Conservation (phyloP, 2,888 invertebrate species). For the Cistogaster globosa region DNA sequence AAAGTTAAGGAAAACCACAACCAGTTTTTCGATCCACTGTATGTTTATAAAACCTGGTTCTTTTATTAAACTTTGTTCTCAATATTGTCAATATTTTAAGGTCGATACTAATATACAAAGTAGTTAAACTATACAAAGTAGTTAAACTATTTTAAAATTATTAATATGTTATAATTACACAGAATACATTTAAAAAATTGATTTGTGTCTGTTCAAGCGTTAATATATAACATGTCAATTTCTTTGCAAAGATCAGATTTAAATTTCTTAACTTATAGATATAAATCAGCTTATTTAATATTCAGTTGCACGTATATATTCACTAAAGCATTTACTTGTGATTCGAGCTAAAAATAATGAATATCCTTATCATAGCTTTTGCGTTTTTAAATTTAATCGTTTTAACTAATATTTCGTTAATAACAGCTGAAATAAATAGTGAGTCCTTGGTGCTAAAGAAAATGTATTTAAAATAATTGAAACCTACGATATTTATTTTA, state of each 20-base stretch:
- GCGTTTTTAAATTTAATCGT: conserved; percentile 10
- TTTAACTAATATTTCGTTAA: not conserved
- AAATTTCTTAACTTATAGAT: conserved; percentile 12
- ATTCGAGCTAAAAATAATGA: conserved; percentile 4
- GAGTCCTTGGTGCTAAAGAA: conserved; percentile 7
- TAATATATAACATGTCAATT: conserved; percentile 40
- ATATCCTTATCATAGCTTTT: not conserved
- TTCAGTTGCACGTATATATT: not conserved
- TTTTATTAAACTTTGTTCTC: too few species aligned
- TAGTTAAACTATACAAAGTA: too few species aligned
- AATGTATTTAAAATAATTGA: not conserved
- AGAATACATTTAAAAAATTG: not conserved
- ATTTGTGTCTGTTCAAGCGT: conserved; percentile 30
- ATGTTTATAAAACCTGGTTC: too few species aligned
- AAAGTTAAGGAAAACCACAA: too few species aligned
- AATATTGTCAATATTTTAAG: too few species aligned
- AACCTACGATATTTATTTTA: conserved; percentile 2
- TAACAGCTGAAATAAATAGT: conserved; percentile 39
- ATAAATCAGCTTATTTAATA: conserved; percentile 20
- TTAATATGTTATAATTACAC: too few species aligned
- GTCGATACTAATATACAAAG: too few species aligned
- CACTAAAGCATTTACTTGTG: not conserved
- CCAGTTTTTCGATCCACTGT: too few species aligned
- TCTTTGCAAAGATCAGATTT: conserved; percentile 18
- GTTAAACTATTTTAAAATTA: too few species aligned